phyloP scores from a whole-genome alignment of 2,888 invertebrate genomes.

The Pardosa pseudoannulata region DNA sequence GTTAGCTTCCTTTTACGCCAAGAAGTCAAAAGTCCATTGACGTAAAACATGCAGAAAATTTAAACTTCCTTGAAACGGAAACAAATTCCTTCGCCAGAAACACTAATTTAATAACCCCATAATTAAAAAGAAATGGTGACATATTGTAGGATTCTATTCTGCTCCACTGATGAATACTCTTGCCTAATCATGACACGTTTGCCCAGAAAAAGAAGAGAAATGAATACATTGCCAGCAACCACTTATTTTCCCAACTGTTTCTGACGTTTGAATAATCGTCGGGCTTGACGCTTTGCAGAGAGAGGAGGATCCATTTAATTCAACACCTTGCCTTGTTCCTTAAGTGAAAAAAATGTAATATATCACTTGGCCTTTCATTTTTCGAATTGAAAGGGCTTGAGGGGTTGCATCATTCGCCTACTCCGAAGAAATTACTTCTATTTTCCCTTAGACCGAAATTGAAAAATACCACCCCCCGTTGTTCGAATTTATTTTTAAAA shows the following conservation, averaged over 20 bases:
- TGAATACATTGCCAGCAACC: constrained; percentile 10
- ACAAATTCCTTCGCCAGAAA: not conserved
- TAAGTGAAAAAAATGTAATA: constrained; percentile 14
- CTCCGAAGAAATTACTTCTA: constrained; percentile 1
- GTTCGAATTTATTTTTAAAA: not conserved
- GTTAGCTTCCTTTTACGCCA: too few species aligned
- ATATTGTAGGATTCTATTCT: not conserved
- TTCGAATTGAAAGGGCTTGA: constrained; percentile 3
- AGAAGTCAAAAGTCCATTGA: too few species aligned
- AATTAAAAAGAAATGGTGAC: constrained; percentile 10
- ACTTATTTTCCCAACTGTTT: constrained; percentile 19
- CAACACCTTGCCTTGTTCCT: constrained; percentile 10
- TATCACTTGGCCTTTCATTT: constrained; percentile 1
- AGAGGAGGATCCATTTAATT: constrained; percentile 7
- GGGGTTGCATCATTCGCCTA: constrained; percentile 7
- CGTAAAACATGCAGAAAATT: not conserved
- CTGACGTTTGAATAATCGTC: constrained; percentile 13
- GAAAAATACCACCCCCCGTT: not conserved
- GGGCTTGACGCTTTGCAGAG: not conserved
- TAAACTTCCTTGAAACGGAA: not conserved
- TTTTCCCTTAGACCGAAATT: not conserved
- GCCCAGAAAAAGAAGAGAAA: not conserved
- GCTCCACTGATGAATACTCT: not conserved
- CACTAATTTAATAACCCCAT: not conserved
- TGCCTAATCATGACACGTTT: not conserved